These are phyloP conservation scores for Sesamia inferens DNA, from an alignment of 2,888 invertebrate species.

Conservation along the genomic window DNA sequence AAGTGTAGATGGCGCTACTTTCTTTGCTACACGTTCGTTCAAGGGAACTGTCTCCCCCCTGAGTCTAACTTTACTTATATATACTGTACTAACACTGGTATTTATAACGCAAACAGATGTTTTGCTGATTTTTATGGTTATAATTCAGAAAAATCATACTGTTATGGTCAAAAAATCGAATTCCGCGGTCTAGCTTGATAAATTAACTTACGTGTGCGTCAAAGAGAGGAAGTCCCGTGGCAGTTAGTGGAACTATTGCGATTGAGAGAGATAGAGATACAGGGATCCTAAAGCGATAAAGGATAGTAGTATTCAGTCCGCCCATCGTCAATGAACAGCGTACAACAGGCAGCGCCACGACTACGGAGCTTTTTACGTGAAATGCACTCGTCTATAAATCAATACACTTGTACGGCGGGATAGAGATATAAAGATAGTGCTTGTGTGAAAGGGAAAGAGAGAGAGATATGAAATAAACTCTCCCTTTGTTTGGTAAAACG, in stretches of 20 bases:
- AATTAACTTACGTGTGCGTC: background rate
- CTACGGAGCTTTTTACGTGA: background rate
- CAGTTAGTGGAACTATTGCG: background rate
- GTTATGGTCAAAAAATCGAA: background rate
- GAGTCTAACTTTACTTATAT: too few species aligned
- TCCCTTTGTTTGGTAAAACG: too few species aligned
- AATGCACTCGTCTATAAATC: background rate
- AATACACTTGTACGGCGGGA: background rate
- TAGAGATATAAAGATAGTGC: background rate
- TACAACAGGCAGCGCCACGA: background rate
- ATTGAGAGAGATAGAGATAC: background rate
- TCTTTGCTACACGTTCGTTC: too few species aligned
- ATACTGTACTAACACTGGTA: too few species aligned
- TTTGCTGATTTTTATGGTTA: background rate
- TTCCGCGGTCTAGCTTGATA: background rate
- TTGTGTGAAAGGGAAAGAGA: constrained; percentile 3
- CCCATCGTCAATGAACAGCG: background rate
- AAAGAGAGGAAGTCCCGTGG: background rate
- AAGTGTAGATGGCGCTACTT: too few species aligned
- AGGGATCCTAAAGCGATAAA: background rate
- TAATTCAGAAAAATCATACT: too few species aligned
- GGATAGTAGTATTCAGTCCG: background rate
- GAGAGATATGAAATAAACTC: background rate
- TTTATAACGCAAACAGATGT: too few species aligned
- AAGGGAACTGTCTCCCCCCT: too few species aligned